Conservation (phyloP, 2,797 vertebrate genomes). For the Pseudomugil tenellus region DNA sequence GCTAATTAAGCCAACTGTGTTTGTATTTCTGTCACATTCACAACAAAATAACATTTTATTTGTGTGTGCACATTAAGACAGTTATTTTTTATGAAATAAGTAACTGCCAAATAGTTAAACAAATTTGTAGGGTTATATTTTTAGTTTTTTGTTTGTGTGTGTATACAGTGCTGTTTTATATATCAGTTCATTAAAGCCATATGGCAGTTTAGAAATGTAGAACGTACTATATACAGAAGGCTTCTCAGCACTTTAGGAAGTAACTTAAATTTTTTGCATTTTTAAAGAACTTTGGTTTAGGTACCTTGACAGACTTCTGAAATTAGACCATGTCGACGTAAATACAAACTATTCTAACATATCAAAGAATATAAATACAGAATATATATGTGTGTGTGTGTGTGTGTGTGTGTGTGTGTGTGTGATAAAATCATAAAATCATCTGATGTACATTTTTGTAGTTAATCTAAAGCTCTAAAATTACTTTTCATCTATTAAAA, state of each 20-base stretch:
- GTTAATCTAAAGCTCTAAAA: neutral
- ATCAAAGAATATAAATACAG: too few relatives aligned
- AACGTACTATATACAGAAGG: neutral
- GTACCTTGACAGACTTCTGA: too few relatives aligned
- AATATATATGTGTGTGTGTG: too few relatives aligned
- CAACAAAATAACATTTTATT: slow-evolving; percentile 24
- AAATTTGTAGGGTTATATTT: neutral
- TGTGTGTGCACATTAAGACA: slow-evolving; percentile 12
- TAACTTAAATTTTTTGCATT: too few relatives aligned
- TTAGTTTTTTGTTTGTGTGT: neutral
- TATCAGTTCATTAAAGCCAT: neutral
- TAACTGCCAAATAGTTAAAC: neutral
- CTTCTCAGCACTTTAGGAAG: neutral
- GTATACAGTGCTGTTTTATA: neutral
- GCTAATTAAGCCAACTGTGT: slow-evolving; percentile 46
- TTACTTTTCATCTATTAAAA: neutral
- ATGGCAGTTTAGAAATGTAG: neutral
- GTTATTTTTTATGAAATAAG: slow-evolving; percentile 6
- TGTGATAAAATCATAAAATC: too few relatives aligned
- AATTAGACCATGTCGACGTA: too few relatives aligned
- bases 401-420: too few relatives aligned
- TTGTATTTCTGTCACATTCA: slow-evolving; percentile 36
- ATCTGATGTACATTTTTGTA: neutral
- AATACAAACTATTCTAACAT: too few relatives aligned
- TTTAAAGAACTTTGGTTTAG: too few relatives aligned